Evolutionary conservation across 2,888 invertebrate species (phyloP).

Genomic region (Noctua janthina): DNA sequence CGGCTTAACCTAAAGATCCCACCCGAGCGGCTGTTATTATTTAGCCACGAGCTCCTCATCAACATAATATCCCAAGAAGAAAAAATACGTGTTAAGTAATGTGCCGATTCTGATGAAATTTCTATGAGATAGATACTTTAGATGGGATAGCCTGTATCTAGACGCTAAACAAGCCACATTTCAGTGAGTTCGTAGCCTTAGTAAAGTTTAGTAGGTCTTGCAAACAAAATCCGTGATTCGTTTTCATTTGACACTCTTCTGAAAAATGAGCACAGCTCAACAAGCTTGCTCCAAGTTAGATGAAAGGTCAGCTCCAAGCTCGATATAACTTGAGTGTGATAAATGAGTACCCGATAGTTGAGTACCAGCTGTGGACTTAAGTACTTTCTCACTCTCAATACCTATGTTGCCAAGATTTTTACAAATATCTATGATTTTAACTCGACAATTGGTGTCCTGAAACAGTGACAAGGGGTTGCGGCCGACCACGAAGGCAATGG

Average conservation of each 20-base stretch:
- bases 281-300: not conserved
- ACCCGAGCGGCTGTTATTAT: too few relatives aligned
- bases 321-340: not conserved
- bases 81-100: too few relatives aligned
- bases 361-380: not conserved
- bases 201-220: not conserved
- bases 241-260: not conserved
- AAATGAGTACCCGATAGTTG: not conserved
- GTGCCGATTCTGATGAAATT: too few relatives aligned
- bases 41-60: too few relatives aligned
- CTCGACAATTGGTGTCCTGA: too few relatives aligned
- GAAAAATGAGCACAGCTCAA: not conserved
- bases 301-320: not conserved
- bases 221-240: not conserved
- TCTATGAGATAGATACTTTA: too few relatives aligned
- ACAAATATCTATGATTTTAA: not conserved
- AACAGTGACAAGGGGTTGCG: too few relatives aligned
- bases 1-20: too few relatives aligned
- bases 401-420: not conserved
- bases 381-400: not conserved
- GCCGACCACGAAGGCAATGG: too few relatives aligned
- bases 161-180: not conserved
- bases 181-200: not conserved
- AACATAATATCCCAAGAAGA: too few relatives aligned
- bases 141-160: not conserved